Percentiles rank a stretch among this genome's conserved stretches.
Conservation (phyloP, 2,113 vertebrate genomes). For the Crocuta crocuta region DNA sequence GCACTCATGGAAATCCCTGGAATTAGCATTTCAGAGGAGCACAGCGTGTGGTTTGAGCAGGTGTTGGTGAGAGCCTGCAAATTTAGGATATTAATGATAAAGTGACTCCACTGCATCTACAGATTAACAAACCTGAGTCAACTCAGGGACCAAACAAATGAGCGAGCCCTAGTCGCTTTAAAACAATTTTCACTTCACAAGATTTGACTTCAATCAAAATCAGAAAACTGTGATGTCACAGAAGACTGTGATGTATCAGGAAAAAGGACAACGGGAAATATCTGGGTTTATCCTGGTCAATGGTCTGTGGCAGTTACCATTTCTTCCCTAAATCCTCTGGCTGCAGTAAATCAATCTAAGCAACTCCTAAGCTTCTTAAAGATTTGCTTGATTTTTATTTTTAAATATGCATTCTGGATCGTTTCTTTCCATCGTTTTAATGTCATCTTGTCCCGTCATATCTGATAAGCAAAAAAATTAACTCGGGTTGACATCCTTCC, state of each 20-base stretch:
- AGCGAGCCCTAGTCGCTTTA: background rate
- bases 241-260: background rate
- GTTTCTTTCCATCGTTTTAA: conserved; percentile 73
- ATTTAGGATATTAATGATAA: background rate
- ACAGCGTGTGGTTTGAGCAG: background rate
- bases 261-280: background rate
- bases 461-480: conserved; percentile 78
- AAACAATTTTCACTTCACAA: background rate
- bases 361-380: conserved; percentile 29
- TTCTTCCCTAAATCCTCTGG: conserved; percentile 1
- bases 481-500: conserved; percentile 83
- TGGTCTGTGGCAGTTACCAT: background rate
- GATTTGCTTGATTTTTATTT: conserved; percentile 43
- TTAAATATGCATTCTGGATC: background rate
- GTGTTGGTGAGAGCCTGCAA: background rate
- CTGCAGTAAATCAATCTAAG: conserved; percentile 51
- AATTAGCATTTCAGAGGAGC: background rate
- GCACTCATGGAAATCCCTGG: background rate
- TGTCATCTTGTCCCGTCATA: conserved; percentile 79
- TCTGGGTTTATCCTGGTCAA: background rate
- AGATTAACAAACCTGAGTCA: background rate
- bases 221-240: background rate
- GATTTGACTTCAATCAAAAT: conserved; percentile 12
- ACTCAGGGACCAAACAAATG: background rate
- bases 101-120: background rate